Percentiles rank a stretch among this genome's conserved stretches.
Conservation (phyloP, 2,113 vertebrate genomes). For the Numida meleagris region DNA sequence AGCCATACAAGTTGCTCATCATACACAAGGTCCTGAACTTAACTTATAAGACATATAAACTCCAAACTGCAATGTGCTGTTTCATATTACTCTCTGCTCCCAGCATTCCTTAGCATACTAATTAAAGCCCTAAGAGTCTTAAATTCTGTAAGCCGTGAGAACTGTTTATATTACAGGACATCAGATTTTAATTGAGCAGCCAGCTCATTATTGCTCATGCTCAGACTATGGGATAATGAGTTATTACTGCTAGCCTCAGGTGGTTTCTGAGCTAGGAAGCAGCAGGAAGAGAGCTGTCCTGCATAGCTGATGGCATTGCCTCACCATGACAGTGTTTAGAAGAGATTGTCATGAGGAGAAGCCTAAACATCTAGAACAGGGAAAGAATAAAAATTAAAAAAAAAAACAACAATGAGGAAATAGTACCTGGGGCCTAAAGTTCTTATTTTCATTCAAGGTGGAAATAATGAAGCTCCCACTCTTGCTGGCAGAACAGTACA, state of each 20-base stretch:
- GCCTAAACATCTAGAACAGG: not conserved
- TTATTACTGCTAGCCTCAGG: constrained; percentile 1
- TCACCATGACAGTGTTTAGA: not conserved
- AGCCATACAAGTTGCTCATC: not conserved
- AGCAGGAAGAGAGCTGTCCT: not conserved
- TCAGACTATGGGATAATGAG: constrained; percentile 5
- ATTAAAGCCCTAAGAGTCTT: not conserved
- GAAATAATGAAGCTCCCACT: constrained; percentile 10
- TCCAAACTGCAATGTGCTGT: not conserved
- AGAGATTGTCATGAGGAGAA: not conserved
- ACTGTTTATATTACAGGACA: not conserved
- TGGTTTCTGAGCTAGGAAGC: constrained; percentile 5
- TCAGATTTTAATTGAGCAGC: constrained; percentile 10
- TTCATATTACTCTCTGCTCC: not conserved
- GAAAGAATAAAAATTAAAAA: not conserved
- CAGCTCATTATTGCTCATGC: constrained; percentile 17
- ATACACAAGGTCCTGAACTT: not conserved
- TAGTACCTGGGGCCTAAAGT: not conserved
- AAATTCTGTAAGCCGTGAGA: not conserved
- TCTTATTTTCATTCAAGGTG: not conserved
- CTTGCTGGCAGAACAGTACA: not conserved
- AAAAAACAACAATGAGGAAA: not conserved
- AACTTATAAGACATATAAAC: not conserved
- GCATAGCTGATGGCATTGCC: not conserved
- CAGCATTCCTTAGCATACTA: not conserved